Evolutionary conservation across 2,888 invertebrate genomes (phyloP), one percentile per base, ranked within the genome.

Genomic region (Chrysomela aeneicollis): DNA sequence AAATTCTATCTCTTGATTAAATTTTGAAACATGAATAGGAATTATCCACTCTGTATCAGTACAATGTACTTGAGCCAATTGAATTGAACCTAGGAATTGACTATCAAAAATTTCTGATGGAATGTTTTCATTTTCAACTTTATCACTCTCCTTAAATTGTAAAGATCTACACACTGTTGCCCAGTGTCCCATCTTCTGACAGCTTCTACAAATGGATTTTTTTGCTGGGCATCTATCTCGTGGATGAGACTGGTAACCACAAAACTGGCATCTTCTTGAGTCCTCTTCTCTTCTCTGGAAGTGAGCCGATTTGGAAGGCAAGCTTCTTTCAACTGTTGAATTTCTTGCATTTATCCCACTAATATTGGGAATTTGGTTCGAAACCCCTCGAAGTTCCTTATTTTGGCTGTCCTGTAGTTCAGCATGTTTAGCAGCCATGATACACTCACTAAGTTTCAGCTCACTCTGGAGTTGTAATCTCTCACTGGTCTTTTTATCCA

Each of bases 401-500:
- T 4, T 49, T 49, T 19, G 49, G 18, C n/a, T 49, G 18, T 49
- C 17, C 18, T 17, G 10, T 19, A 6, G 21, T 19, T 18, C 49
- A 18, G 18, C 6, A 18, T 1, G 49, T 3, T 49, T 49, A 21
- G 10, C n/a, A 18, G 18, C 12, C 19, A 10, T 18, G 4, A 18
- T 49, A 18, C 17, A 15, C 8, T 46, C 46, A 46, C 5, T 19
- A 18, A 49, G 49, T 19, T 18, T 49, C 18, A 49, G 19, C 12
- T 49, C 49, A 49, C 18, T 18, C 1, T 19, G 8, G 17, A 49
- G 49, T 18, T 49, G 49, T 19, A 49, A 12, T 18, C 19, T 6
- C 63, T 75, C 72, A 17, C 69, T 71, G 1, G 66, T 59, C 58
- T 62, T 67, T 1, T 21, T 46, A 52, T 75, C 74, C 12, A 12